Conservation (phyloP, 2,797 vertebrate genomes). For the Limosa lapponica region DNA sequence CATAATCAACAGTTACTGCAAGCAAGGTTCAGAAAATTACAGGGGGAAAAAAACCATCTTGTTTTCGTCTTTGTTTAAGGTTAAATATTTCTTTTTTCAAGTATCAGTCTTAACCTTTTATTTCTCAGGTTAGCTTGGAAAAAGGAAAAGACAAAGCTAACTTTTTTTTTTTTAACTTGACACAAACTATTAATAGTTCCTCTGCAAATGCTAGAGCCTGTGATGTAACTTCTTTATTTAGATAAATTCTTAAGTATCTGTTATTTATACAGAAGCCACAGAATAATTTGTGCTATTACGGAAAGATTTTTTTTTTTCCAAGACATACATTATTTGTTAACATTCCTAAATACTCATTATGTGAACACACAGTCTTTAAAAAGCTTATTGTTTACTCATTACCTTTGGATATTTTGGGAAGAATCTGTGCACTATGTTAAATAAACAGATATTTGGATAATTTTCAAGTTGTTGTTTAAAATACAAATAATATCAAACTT, state of each 20-base stretch:
- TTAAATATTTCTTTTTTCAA: background rate
- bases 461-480: slow-evolving; percentile 50
- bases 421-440: background rate
- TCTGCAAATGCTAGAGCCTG: background rate
- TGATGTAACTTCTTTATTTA: background rate
- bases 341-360: background rate
- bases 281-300: slow-evolving; percentile 25
- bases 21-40: background rate
- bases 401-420: slow-evolving; percentile 12
- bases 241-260: background rate
- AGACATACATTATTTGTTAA: slow-evolving; percentile 33
- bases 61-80: background rate
- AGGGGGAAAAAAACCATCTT: too few species aligned
- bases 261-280: slow-evolving; percentile 8
- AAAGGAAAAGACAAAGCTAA: background rate
- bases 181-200: background rate
- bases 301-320: slow-evolving; percentile 15
- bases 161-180: background rate
- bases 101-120: background rate
- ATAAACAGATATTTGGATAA: slow-evolving; percentile 13
- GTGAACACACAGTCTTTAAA: background rate
- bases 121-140: background rate
- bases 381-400: slow-evolving; percentile 17
- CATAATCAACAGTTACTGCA: background rate
- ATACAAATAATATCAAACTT: background rate